Conservation (phyloP, 2,888 invertebrate species). For the Tineola bisselliella region DNA sequence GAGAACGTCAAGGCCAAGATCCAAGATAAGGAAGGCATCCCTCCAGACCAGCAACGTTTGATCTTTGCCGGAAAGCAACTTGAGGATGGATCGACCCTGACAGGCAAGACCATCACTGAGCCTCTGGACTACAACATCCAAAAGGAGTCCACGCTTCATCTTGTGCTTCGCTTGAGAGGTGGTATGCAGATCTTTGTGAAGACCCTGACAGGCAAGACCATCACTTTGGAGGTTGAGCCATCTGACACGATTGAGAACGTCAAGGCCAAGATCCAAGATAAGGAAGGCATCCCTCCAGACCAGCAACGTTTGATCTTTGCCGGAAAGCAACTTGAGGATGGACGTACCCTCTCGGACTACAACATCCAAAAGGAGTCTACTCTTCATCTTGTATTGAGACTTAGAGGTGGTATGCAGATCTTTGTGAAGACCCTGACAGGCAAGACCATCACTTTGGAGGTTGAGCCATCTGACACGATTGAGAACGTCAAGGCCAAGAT, state of each 20-base stretch:
- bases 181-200: conserved; percentile 17
- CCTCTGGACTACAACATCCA: conserved; percentile 17
- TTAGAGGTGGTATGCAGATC: conserved; percentile 73
- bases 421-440: conserved; percentile 68
- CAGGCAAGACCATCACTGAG: no score
- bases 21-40: conserved; percentile 17
- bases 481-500: conserved; percentile 71
- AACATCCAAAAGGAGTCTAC: conserved; percentile 17
- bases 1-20: conserved; percentile 17
- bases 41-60: conserved; percentile 16
- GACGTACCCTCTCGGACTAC: conserved; percentile 17
- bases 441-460: conserved; percentile 67
- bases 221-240: conserved; percentile 16
- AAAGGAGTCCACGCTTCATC: conserved; percentile 16
- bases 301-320: conserved; percentile 17
- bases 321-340: conserved; percentile 16
- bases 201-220: conserved; percentile 17
- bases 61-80: conserved; percentile 16
- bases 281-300: conserved; percentile 16
- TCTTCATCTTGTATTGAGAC: conserved; percentile 21
- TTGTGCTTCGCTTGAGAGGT: conserved; percentile 16
- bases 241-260: conserved; percentile 16
- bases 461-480: conserved; percentile 69
- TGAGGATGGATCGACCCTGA: conserved; percentile 16
- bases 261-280: conserved; percentile 17